Percentiles rank a stretch among this genome's conserved stretches.
Evolutionary conservation across 2,888 invertebrate species (phyloP).

Genomic region (Chromoteleia sp.): DNA sequence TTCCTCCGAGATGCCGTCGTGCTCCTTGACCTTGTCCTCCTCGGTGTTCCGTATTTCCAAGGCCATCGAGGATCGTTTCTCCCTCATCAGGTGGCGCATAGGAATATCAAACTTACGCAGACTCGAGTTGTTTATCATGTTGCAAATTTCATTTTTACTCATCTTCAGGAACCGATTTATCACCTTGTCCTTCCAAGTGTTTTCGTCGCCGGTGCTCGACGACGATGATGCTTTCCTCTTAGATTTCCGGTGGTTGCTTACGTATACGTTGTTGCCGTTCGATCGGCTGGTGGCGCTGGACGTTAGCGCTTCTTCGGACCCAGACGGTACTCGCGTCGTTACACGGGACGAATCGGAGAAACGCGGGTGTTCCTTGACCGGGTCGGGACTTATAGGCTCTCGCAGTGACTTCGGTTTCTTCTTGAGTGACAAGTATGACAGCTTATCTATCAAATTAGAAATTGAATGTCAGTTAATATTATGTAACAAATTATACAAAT

Average conservation of each 20-base stretch:
- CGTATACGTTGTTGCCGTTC: constrained; percentile 46
- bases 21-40: constrained; percentile 80
- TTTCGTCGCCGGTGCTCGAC: constrained; percentile 19
- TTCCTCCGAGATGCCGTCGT: constrained; percentile 78
- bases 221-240: constrained; percentile 9
- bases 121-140: constrained; percentile 83
- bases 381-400: not conserved
- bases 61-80: constrained; percentile 77
- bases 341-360: not conserved
- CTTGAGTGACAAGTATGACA: not conserved
- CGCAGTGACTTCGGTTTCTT: not conserved
- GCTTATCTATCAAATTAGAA: not conserved
- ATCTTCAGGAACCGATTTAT: constrained; percentile 82
- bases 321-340: not conserved
- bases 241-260: constrained; percentile 28
- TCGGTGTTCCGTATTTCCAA: constrained; percentile 79
- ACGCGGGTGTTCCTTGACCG: constrained; percentile 15
- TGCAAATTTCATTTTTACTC: constrained; percentile 83
- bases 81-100: constrained; percentile 82
- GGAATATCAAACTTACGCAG: constrained; percentile 82
- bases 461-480: not conserved
- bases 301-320: not conserved
- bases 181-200: constrained; percentile 80
- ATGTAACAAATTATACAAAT: not conserved
- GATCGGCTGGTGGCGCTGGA: constrained; percentile 31